phyloP scores from a whole-genome alignment of 2,888 invertebrate genomes.

The Temnothorax rugatulus region DNA sequence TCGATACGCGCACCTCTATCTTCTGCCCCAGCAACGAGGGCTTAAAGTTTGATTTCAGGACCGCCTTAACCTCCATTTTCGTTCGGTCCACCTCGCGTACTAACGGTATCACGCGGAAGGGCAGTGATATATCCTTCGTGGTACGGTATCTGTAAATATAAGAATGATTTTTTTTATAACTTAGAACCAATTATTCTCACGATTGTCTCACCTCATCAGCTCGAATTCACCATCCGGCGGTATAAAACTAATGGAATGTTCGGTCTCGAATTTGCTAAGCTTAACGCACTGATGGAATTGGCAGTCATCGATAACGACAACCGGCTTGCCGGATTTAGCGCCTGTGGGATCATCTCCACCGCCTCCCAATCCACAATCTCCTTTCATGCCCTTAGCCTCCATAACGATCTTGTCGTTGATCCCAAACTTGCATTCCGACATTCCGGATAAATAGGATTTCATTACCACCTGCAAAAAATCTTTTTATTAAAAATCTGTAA shows the following conservation, averaged over 20 bases:
- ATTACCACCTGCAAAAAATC: constrained; percentile 92
- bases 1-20: constrained; percentile 99
- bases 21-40: constrained; percentile 99
- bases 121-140: constrained; percentile 99
- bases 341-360: constrained; percentile 90
- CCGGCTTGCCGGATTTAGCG: constrained; percentile 97
- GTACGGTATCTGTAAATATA: constrained; percentile 93
- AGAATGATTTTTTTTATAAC: background rate
- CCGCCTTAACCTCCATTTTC: constrained; percentile 99
- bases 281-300: constrained; percentile 99
- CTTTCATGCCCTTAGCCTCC: constrained; percentile 96
- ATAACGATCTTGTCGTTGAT: constrained; percentile 99
- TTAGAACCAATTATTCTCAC: background rate
- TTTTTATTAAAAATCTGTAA: background rate
- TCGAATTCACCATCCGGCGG: constrained; percentile 99
- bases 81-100: constrained; percentile 99
- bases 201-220: constrained; percentile 94
- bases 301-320: constrained; percentile 99
- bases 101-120: constrained; percentile 99
- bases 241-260: constrained; percentile 99
- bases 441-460: constrained; percentile 99
- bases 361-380: constrained; percentile 87
- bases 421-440: constrained; percentile 99
- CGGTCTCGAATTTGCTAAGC: constrained; percentile 99
- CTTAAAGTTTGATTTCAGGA: constrained; percentile 99